Base-by-base conservation (phyloP, 2,797 vertebrate species). In the Pseudomugil tenellus region DNA sequence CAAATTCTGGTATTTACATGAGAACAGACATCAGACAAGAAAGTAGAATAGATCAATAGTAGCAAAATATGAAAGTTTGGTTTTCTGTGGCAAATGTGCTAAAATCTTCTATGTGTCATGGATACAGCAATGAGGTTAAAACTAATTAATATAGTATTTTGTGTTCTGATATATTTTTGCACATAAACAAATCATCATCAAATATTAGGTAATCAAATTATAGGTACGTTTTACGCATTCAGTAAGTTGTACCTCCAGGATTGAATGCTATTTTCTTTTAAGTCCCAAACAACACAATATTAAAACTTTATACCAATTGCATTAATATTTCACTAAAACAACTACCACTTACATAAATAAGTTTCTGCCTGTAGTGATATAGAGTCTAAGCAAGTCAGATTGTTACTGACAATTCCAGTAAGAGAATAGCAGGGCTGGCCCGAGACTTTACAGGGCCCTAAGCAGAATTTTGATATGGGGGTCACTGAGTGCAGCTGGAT, bases 1-100 rank as follows among this genome's bases (percentile, higher is more conserved):
- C 88, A 90, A 90, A 90, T 77, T 12, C 35, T 48, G 12, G 8
- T 3, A 84, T 87, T 84, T 87, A 72, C 84, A 88, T 90, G 67
- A 65, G 68, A 73, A 37, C 67, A 70, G 62, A 37, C 41, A 53
- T 7, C 9, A 32, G 29, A 37, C 54, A 41, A 2, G 16, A 53
- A 14, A 41, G 14, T 13, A 28, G 1, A 26, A 6, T 10, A 25
- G 23, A 63, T 35, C n/a, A 21, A 10, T 23, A 14, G 16, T 7
- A 7, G 26, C 16, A 14, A 23, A 26, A 52, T 25, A 52, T 23
- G 29, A 31, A n/a, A 10, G 16, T 12, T 31, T 9, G n/a, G n/a
- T 19, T 46, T 9, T 1, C 1, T n/a, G 21, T 21, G 28, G 1
- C 4, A 3, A 49, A 31, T 31, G 29, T 13, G 21, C 12, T 14